Evolutionary conservation across 53 echinoderm and acorn worm genomes (phyloP).

Genomic region (Astropecten irregularis): DNA sequence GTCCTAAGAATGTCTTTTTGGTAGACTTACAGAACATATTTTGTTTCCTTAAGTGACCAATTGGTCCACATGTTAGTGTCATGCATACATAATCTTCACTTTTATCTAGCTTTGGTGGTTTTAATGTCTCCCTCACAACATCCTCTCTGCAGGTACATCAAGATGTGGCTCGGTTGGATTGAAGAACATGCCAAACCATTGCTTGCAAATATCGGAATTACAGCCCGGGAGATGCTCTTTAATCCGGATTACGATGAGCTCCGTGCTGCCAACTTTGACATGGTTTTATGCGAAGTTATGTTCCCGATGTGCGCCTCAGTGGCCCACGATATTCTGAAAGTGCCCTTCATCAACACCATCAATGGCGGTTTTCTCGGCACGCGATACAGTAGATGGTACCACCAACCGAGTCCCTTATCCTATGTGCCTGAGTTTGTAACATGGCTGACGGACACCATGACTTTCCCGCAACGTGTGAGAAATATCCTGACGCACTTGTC

Average conservation of each 20-base stretch:
- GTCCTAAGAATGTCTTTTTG: no score
- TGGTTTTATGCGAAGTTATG: conserved; percentile 41
- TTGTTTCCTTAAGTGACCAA: no score
- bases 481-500: conserved; percentile 10
- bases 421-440: conserved; percentile 70
- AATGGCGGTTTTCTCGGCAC: conserved; percentile 37
- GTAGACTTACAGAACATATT: no score
- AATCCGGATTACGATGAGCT: conserved; percentile 7
- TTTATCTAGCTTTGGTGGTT: no score
- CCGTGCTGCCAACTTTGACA: conserved; percentile 26
- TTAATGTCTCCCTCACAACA: no score
- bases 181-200: neutral
- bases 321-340: conserved; percentile 18
- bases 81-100: no score
- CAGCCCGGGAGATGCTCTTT: neutral
- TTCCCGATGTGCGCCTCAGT: neutral
- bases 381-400: conserved; percentile 31
- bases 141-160: conserved; percentile 25
- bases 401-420: conserved; percentile 42
- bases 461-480: conserved; percentile 45
- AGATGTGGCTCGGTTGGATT: conserved; percentile 5
- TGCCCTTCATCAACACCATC: conserved; percentile 38
- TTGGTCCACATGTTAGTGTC: no score
- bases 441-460: conserved; percentile 60
- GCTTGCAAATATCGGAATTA: neutral